These are phyloP conservation scores for Denticeps clupeoides DNA, from an alignment of 2,797 vertebrate species.

Conservation along the genomic window DNA sequence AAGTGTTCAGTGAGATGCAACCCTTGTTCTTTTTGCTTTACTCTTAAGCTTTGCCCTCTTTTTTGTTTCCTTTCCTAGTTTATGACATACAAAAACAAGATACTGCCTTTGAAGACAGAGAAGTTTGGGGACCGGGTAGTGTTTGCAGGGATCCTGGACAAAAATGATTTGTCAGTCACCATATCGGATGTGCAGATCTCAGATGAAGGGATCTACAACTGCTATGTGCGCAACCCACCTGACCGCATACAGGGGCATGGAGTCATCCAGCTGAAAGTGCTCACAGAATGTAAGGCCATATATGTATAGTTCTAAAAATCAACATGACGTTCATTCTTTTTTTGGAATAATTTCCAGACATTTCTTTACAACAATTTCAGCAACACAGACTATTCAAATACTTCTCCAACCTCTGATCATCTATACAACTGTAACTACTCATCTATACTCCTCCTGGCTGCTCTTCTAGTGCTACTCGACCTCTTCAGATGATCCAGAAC, in stretches of 20 bases:
- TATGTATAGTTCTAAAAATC: not conserved
- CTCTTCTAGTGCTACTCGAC: too few relatives aligned
- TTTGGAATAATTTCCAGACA: too few relatives aligned
- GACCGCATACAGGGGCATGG: conserved; percentile 79
- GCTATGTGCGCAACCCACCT: conserved; percentile 84
- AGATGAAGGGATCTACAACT: conserved; percentile 81
- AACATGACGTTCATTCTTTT: too few relatives aligned
- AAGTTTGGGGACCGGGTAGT: conserved; percentile 76
- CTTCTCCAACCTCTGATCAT: too few relatives aligned
- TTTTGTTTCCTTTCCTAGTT: conserved; percentile 53
- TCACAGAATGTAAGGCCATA: conserved; percentile 74
- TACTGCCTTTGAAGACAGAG: conserved; percentile 62
- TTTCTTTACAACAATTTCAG: too few relatives aligned
- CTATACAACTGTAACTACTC: too few relatives aligned
- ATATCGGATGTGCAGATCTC: conserved; percentile 74
- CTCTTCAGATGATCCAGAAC: too few relatives aligned
- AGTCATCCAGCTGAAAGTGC: conserved; percentile 66
- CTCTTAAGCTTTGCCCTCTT: not conserved
- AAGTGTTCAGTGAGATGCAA: too few relatives aligned
- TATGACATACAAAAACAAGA: conserved; percentile 76
- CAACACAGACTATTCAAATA: too few relatives aligned
- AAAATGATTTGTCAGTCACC: conserved; percentile 83
- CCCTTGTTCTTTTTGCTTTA: not conserved
- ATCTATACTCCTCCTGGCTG: too few relatives aligned
- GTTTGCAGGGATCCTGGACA: conserved; percentile 83